Percentiles rank a stretch among this genome's conserved stretches.
Evolutionary conservation across 2,888 invertebrate genomes (phyloP).

Genomic region (Andrena chrysosceles): DNA sequence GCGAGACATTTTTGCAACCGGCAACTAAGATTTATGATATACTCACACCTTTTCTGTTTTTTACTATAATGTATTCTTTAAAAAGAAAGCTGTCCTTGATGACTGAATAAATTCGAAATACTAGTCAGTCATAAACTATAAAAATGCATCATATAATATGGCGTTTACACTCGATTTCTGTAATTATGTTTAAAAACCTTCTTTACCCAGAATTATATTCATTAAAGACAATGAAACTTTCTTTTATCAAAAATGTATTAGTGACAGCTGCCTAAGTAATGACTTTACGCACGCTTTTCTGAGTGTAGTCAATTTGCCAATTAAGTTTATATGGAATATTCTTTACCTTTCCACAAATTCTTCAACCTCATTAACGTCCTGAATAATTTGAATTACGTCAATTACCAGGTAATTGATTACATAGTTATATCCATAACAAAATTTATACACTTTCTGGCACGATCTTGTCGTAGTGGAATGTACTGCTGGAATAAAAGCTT

Average conservation of each 20-base stretch:
- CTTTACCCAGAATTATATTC: background rate
- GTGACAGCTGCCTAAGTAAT: background rate
- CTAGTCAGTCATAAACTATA: too few relatives aligned
- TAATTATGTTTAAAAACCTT: constrained; percentile 6
- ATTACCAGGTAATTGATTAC: constrained; percentile 32
- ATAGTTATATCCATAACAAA: constrained; percentile 21
- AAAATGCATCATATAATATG: too few relatives aligned
- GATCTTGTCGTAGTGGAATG: constrained; percentile 88
- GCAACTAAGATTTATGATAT: too few relatives aligned
- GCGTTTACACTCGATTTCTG: background rate
- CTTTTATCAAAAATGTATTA: background rate
- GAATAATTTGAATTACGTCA: constrained; percentile 7
- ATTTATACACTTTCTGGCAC: constrained; percentile 88
- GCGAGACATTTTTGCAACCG: too few relatives aligned
- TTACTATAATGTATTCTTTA: too few relatives aligned
- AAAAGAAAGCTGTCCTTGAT: too few relatives aligned
- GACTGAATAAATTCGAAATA: too few relatives aligned
- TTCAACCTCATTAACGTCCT: background rate
- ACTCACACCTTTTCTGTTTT: too few relatives aligned
- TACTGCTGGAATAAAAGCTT: constrained; percentile 87
- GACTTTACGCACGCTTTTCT: constrained; percentile 3
- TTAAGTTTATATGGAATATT: constrained; percentile 2
- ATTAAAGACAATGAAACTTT: background rate
- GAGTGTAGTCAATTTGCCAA: constrained; percentile 28
- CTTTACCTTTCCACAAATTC: background rate